A percentile compares a stretch with the other conserved stretches of the same genome.
Evolutionary conservation across 2,113 vertebrate genomes (phyloP).

Genomic region (Ailurus styani): DNA sequence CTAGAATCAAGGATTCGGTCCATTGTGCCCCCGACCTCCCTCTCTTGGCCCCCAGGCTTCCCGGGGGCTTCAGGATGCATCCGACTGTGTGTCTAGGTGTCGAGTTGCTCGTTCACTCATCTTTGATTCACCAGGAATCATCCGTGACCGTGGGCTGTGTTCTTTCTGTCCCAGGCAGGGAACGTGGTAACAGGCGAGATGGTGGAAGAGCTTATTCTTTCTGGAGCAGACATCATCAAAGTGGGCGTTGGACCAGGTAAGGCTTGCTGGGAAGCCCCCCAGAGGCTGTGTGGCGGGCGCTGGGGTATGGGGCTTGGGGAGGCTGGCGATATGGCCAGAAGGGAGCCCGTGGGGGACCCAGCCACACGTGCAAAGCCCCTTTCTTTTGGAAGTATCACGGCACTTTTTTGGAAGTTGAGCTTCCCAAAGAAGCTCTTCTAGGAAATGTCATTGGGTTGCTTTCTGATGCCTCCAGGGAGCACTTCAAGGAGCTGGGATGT

Average conservation of each 20-base stretch:
- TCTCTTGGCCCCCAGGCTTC: not conserved
- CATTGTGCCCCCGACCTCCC: not conserved
- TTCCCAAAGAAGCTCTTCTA: not conserved
- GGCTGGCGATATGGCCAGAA: not conserved
- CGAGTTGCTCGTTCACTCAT: not conserved
- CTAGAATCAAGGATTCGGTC: not conserved
- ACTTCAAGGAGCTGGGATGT: not conserved
- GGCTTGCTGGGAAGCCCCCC: not conserved
- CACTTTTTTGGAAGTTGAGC: not conserved
- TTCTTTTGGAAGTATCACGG: not conserved
- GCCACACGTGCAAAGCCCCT: not conserved
- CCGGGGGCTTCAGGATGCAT: not conserved
- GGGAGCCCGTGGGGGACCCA: not conserved
- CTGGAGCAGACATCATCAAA: conserved; percentile 98
- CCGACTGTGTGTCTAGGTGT: not conserved
- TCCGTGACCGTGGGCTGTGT: not conserved
- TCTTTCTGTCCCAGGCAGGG: conserved; percentile 88
- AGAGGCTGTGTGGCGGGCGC: fast-evolving
- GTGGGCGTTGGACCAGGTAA: conserved; percentile 98
- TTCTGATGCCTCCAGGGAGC: not conserved
- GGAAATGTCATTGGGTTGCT: not conserved
- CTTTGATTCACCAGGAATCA: fast-evolving
- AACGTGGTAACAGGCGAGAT: conserved; percentile 99
- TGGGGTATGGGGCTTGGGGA: not conserved
- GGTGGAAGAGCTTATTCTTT: conserved; percentile 98